Percentiles rank a stretch among this genome's conserved stretches.
These are phyloP conservation scores for Acyrthosiphon pisum DNA, from an alignment of 1,140 invertebrate genomes.

Conservation along the genomic window DNA sequence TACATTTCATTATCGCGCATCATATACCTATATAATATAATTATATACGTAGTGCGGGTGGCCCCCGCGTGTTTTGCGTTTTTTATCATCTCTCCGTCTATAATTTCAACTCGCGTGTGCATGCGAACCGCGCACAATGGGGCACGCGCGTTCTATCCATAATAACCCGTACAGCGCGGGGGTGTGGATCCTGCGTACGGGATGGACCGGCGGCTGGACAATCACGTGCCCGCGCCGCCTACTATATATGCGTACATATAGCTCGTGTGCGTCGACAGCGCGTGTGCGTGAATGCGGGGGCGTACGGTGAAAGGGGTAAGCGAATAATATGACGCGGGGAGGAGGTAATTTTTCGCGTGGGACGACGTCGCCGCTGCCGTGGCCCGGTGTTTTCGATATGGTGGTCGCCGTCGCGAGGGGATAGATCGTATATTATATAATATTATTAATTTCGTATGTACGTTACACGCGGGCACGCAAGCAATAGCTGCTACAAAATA, in stretches of 20 bases:
- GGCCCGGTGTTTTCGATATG: background rate
- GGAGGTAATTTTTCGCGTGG: slow-evolving; percentile 31
- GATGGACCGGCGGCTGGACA: slow-evolving; percentile 29
- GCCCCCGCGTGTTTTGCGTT: background rate
- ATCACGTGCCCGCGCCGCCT: slow-evolving; percentile 33
- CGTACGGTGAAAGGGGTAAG: slow-evolving; percentile 28
- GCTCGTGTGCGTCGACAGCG: background rate
- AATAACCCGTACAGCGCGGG: background rate
- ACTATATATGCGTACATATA: background rate
- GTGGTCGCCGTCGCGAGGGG: background rate
- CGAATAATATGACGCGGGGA: background rate
- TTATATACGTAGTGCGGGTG: background rate
- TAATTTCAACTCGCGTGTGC: slow-evolving; percentile 17
- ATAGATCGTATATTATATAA: background rate
- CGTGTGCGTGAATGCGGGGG: background rate
- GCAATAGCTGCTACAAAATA: background rate
- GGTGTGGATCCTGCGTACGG: slow-evolving; percentile 26
- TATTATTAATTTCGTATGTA: background rate
- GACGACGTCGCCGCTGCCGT: background rate
- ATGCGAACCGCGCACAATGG: slow-evolving; percentile 15
- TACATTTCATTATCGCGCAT: background rate
- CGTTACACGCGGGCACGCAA: background rate
- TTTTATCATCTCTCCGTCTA: background rate
- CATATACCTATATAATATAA: background rate
- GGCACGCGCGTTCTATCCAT: slow-evolving; percentile 16